A percentile compares a stretch with the other conserved stretches of the same genome.
Evolutionary conservation across 2,113 vertebrate species (phyloP).

Genomic region (Sylvia atricapilla): DNA sequence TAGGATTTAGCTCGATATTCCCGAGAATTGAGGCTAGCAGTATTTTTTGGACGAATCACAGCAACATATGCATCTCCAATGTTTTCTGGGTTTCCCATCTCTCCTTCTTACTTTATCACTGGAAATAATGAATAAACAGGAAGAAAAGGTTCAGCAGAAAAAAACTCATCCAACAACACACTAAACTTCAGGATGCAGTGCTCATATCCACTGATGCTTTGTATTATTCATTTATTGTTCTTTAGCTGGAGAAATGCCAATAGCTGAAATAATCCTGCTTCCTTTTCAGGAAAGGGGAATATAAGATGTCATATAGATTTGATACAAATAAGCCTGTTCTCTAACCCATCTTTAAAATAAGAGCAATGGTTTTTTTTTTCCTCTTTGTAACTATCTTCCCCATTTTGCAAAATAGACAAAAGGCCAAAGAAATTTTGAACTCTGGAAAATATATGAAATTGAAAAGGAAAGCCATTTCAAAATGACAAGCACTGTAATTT

Average conservation of each 20-base stretch:
- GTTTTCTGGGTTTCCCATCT: constrained; percentile 91
- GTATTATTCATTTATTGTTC: not conserved
- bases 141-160: not conserved
- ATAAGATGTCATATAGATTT: not conserved
- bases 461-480: not conserved
- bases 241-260: not conserved
- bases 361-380: accelerated
- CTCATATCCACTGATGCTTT: not conserved
- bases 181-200: not conserved
- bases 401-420: not conserved
- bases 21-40: constrained; percentile 92
- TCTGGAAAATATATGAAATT: not conserved
- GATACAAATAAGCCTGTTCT: not conserved
- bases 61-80: constrained; percentile 90
- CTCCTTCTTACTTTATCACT: constrained; percentile 26
- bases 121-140: constrained; percentile 46
- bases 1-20: constrained; percentile 96
- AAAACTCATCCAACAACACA: not conserved
- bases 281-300: not conserved
- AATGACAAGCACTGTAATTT: not conserved
- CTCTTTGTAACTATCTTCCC: not conserved
- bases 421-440: not conserved
- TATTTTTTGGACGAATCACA: constrained; percentile 95
- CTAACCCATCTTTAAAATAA: not conserved
- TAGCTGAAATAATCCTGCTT: not conserved